Conservation (phyloP, 2,888 invertebrate species). For the Drosophila atroscutellata region DNA sequence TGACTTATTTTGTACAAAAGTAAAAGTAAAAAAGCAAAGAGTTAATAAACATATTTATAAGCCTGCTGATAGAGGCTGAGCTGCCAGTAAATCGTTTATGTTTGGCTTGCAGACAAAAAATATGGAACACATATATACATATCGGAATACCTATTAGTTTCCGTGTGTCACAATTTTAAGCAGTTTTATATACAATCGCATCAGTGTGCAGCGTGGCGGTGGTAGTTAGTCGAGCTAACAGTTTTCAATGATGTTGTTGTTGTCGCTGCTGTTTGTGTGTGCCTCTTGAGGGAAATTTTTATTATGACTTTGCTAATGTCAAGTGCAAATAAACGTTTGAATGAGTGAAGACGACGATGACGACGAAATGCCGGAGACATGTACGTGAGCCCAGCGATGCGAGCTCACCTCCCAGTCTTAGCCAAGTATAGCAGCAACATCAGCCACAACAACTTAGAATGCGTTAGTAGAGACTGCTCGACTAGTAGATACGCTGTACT, state of each 20-base stretch:
- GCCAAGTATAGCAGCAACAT: slow-evolving; percentile 29
- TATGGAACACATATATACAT: not conserved
- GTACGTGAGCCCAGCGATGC: slow-evolving; percentile 53
- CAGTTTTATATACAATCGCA: slow-evolving; percentile 19
- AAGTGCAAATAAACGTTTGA: slow-evolving; percentile 80
- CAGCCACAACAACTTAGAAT: slow-evolving; percentile 13
- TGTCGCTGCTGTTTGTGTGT: slow-evolving; percentile 40
- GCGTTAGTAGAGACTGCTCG: not conserved
- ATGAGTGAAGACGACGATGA: slow-evolving; percentile 43
- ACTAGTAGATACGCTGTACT: not conserved
- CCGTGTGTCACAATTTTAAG: not conserved
- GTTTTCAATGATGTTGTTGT: slow-evolving; percentile 28
- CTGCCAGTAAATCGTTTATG: not conserved
- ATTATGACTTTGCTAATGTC: slow-evolving; percentile 81
- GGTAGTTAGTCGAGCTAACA: slow-evolving; percentile 31
- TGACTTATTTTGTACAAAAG: not conserved
- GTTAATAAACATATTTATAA: not conserved
- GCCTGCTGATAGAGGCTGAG: not conserved
- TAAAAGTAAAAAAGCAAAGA: no score
- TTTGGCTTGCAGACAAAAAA: not conserved
- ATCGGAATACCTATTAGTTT: not conserved
- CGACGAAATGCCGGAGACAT: slow-evolving; percentile 4
- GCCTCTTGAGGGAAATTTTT: slow-evolving; percentile 74
- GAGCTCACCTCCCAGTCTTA: slow-evolving; percentile 34
- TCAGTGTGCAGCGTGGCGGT: slow-evolving; percentile 42